Base-by-base conservation (phyloP, 2,113 vertebrate genomes). In the Jacana jacana region DNA sequence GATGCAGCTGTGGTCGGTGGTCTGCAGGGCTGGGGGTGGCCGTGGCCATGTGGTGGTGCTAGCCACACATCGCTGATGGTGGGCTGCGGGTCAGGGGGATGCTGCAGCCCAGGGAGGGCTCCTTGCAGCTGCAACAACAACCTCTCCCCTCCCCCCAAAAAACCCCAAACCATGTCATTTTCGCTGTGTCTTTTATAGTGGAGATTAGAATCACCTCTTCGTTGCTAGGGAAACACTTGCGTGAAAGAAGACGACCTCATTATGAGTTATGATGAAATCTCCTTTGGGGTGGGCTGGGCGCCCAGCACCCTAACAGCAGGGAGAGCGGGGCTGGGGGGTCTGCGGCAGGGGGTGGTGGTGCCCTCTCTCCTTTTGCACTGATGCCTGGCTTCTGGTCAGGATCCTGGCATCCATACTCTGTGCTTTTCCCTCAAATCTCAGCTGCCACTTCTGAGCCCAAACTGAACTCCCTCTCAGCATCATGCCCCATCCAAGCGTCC, bases 211-310 rank as follows among this genome's bases (percentile, higher is more conserved):
- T 93, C 10, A 1, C 75, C 90, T 85, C 65, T 83, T 87, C 66
- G 96, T 97, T 95, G 86, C 97, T 81, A 78, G 89, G 93, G 97
- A 82, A 97, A 97, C 54, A 3, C 72, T 57, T 2, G 6, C 64
- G 9, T 77, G 94, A 86, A 94, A 86, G 79, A 91, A 89, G 89
- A 58, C 18, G 49, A 81, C 42, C 86, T 96, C 95, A 51, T 95
- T 79, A 87, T 35, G 91, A 78, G 44, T 80, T 86, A 30, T 6
- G 63, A 68, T 79, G 84, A 63, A 73, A 80, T 58, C 42, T 90
- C 46, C 68, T 86, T 42, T 33, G n/a, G 73, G 37, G 42, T 40
- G 78, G 76, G 63, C 80, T 91, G 1, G 5, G 76, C 22, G 1
- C 60, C 64, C 73, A 19, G 71, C 46, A 3, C 16, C 27, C 31